Percentiles rank a stretch among this genome's conserved stretches.
Conservation (phyloP, 2,888 invertebrate genomes). For the Erannis defoliaria region DNA sequence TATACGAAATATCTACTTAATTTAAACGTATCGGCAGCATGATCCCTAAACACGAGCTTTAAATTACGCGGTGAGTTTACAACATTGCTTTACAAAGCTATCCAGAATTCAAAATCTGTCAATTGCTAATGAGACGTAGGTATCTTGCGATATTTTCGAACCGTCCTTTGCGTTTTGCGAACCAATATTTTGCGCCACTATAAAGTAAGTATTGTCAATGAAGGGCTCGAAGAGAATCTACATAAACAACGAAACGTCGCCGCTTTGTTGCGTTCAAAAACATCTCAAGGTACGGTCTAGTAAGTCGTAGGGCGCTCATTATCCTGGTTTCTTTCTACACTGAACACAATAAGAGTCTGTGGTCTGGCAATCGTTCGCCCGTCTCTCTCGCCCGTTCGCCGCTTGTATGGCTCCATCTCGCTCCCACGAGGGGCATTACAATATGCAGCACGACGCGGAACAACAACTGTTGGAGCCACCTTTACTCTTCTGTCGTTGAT, state of each 20-base stretch:
- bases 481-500: conserved; percentile 98
- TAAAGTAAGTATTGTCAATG: conserved; percentile 52
- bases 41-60: conserved; percentile 70
- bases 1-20: conserved; percentile 63
- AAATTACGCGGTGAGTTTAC: conserved; percentile 75
- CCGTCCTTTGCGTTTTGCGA: conserved; percentile 62
- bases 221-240: neutral
- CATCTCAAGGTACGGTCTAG: conserved; percentile 66
- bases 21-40: conserved; percentile 66
- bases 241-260: conserved; percentile 48
- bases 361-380: conserved; percentile 61
- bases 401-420: conserved; percentile 57
- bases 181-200: conserved; percentile 51
- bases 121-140: conserved; percentile 29
- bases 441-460: conserved; percentile 96
- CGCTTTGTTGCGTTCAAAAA: conserved; percentile 63
- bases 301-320: conserved; percentile 61
- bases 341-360: conserved; percentile 78
- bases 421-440: conserved; percentile 88
- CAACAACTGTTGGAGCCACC: conserved; percentile 98
- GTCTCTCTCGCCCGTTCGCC: conserved; percentile 59
- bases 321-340: conserved; percentile 61
- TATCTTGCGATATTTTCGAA: conserved; percentile 69
- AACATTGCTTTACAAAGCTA: conserved; percentile 69
- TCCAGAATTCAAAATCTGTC: conserved; percentile 53